Conservation (phyloP, 2,888 invertebrate species). For the Agriopis leucophaearia region DNA sequence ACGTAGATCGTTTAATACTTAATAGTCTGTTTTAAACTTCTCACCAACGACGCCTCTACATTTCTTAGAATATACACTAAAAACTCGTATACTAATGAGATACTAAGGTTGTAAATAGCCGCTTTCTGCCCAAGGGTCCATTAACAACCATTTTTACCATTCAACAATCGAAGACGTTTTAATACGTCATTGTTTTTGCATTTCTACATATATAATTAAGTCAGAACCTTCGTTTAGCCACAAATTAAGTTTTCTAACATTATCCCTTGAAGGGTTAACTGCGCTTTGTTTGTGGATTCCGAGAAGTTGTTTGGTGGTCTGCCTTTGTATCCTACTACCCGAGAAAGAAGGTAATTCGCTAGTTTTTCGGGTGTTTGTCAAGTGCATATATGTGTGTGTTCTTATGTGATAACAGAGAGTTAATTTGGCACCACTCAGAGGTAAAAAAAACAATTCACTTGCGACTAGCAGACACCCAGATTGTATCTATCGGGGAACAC, state of each 20-base stretch:
- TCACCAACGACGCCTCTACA: not conserved
- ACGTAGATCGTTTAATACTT: not conserved
- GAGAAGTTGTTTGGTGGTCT: conserved; percentile 33
- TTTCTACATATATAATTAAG: conserved; percentile 53
- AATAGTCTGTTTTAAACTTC: not conserved
- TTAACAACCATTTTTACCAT: conserved; percentile 12
- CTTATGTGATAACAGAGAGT: too few relatives aligned
- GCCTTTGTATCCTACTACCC: not conserved
- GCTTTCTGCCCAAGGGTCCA: conserved; percentile 5
- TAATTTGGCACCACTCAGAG: too few relatives aligned
- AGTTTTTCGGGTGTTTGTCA: too few relatives aligned
- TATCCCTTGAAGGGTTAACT: conserved; percentile 33
- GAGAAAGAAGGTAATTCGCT: too few relatives aligned
- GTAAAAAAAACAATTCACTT: too few relatives aligned
- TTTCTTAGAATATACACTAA: conserved; percentile 12
- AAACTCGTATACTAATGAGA: conserved; percentile 4
- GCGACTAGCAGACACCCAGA: too few relatives aligned
- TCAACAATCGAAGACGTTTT: conserved; percentile 24
- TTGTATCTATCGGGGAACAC: too few relatives aligned
- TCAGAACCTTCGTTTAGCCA: conserved; percentile 39
- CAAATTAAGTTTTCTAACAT: conserved; percentile 54
- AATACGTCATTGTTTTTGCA: conserved; percentile 34
- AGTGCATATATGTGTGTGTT: too few relatives aligned
- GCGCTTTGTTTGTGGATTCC: conserved; percentile 43
- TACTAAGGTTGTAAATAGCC: conserved; percentile 16